Evolutionary conservation across 2,113 vertebrate species (phyloP).

Genomic region (Arizona elegans): DNA sequence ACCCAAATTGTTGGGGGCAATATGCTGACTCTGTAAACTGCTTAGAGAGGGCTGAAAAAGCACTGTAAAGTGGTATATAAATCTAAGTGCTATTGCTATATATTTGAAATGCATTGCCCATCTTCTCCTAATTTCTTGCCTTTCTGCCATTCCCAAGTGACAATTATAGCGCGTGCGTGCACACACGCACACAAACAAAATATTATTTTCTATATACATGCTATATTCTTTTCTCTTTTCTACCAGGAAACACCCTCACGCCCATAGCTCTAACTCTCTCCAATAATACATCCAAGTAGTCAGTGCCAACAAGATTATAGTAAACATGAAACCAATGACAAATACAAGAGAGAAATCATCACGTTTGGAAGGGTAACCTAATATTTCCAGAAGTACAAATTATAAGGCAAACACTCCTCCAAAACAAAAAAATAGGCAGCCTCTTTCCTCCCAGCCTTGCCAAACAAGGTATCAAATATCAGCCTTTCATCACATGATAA

Average conservation of each 20-base stretch:
- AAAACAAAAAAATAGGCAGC: neutral
- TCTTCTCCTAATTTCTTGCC: neutral
- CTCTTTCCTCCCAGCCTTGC: neutral
- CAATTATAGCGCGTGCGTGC: neutral
- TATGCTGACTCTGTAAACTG: too few relatives aligned
- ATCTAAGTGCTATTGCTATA: neutral
- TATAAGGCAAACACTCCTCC: neutral
- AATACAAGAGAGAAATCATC: neutral
- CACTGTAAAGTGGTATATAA: too few relatives aligned
- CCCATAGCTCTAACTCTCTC: neutral
- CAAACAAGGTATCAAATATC: neutral
- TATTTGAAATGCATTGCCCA: neutral
- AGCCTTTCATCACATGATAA: neutral
- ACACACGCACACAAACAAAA: neutral
- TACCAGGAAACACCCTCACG: neutral
- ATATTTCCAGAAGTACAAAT: neutral
- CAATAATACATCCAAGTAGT: neutral
- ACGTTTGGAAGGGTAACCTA: neutral
- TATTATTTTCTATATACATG: neutral
- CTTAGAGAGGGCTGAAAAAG: too few relatives aligned
- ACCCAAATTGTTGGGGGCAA: too few relatives aligned
- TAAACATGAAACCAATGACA: neutral
- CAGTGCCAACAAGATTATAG: neutral
- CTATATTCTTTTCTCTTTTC: neutral
- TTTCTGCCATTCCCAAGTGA: neutral